Evolutionary conservation across 2,113 vertebrate genomes (phyloP), one percentile per base, ranked within the genome.

Genomic region (Himantopus leucocephalus): DNA sequence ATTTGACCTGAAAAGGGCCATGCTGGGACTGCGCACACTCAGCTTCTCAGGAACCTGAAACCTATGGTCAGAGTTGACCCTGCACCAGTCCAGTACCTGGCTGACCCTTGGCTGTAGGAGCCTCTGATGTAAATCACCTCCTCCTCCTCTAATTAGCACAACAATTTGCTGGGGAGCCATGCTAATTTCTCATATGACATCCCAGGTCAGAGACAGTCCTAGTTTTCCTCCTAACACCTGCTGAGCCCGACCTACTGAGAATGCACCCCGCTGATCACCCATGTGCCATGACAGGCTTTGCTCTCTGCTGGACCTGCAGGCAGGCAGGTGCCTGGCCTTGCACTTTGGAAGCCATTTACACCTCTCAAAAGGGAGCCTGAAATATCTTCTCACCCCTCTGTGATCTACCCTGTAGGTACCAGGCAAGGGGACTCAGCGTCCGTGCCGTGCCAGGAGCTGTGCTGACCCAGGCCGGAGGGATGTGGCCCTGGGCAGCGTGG

Each of bases 211-310:
- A 39, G 34, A 45, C 66, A 86, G 74, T 17, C 71, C 59, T 32
- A 9, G 16, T 71, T 95, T 45, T 84, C 63, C 55, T 91, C 43
- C 58, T 24, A 13, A 27, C 14, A 18, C 56, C 41, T 71, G 10
- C 52, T 53, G n/a, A 80, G 12, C n/a, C 43, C 0, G 9, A 43
- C 20, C 62, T 64, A 59, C 91, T 78, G 89, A 71, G 91, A 67
- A 47, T 68, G 52, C 32, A 71, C 41, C 68, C 56, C 0, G 0
- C 76, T 59, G 55, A 70, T 21, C 47, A 14, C 34, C 6, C 2
- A 0, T 6, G 37, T 27, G 37, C 20, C 0, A 0, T 10, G 6
- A 78, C 9, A 4, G 39, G 26, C 56, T 62, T 21, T 70, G 66
- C 41, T 88, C n/a, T 50, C 26, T 53, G 59, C 55, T 50, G 30